Conservation (phyloP, 2,888 invertebrate species). For the Lycia hirtaria region DNA sequence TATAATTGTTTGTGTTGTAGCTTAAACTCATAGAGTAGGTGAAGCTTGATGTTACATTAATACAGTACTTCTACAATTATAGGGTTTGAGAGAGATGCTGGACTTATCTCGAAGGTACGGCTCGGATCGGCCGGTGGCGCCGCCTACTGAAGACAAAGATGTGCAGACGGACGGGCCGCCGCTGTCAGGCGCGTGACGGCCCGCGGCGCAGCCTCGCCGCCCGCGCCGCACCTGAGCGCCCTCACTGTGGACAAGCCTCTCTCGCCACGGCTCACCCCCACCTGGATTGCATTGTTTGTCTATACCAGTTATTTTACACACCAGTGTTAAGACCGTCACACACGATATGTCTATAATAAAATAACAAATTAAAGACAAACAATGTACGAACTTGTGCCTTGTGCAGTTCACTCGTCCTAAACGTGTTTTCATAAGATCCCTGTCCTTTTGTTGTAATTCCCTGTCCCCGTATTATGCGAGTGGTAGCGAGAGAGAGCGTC, state of each 20-base stretch:
- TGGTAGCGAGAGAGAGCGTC: slow-evolving; percentile 34
- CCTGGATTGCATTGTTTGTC: slow-evolving; percentile 30
- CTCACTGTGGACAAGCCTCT: slow-evolving; percentile 43
- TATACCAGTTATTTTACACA: slow-evolving; percentile 10
- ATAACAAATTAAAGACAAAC: slow-evolving; percentile 21
- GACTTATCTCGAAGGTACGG: slow-evolving; percentile 92
- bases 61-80: slow-evolving; percentile 41
- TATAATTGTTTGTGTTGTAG: too few species aligned
- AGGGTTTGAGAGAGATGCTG: slow-evolving; percentile 94
- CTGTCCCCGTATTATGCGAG: slow-evolving; percentile 49
- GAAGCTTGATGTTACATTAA: neutral
- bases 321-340: neutral
- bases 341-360: too few species aligned
- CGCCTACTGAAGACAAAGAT: slow-evolving; percentile 89
- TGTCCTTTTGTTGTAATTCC: slow-evolving; percentile 28
- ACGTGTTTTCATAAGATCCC: slow-evolving; percentile 28
- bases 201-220: slow-evolving; percentile 40
- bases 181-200: slow-evolving; percentile 74
- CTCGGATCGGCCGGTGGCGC: slow-evolving; percentile 77
- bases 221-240: slow-evolving; percentile 40
- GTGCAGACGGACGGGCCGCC: slow-evolving; percentile 89
- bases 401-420: slow-evolving; percentile 34
- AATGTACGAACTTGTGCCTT: slow-evolving; percentile 43
- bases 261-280: slow-evolving; percentile 50
- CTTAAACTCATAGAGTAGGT: neutral